These are phyloP conservation scores for Piaya cayana DNA, from an alignment of 2,113 vertebrate genomes.

Conservation along the genomic window DNA sequence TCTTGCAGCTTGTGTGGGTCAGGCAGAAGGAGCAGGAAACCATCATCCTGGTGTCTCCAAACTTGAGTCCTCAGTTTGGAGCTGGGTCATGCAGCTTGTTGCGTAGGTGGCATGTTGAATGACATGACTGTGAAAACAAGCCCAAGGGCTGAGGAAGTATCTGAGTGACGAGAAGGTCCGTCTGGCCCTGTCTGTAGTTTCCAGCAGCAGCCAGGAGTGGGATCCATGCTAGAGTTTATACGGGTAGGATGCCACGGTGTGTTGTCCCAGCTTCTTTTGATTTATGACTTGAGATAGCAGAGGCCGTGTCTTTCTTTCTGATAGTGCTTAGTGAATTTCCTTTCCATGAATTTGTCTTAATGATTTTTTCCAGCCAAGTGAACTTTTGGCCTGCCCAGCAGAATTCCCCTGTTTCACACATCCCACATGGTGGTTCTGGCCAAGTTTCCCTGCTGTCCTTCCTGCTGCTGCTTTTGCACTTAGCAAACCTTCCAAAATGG, in stretches of 20 bases:
- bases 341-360: neutral
- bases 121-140: neutral
- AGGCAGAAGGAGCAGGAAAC: neutral
- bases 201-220: neutral
- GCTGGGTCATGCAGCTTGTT: neutral
- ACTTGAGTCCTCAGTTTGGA: neutral
- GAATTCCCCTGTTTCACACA: neutral
- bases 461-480: neutral
- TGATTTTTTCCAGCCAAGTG: constrained; percentile 5
- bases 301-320: neutral
- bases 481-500: neutral
- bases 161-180: neutral
- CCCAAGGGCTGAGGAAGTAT: neutral
- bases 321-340: neutral
- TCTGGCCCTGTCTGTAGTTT: rapidly evolving
- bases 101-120: too few species aligned
- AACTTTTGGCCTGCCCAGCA: neutral
- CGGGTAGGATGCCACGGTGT: neutral
- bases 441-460: rapidly evolving
- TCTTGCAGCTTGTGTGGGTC: neutral
- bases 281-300: neutral
- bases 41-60: neutral
- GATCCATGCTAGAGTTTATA: neutral
- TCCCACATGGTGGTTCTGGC: neutral
- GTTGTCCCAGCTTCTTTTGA: neutral